Percentiles rank a stretch among this genome's conserved stretches.
Conservation (phyloP, 2,113 vertebrate species). For the Lutjanus erythropterus region DNA sequence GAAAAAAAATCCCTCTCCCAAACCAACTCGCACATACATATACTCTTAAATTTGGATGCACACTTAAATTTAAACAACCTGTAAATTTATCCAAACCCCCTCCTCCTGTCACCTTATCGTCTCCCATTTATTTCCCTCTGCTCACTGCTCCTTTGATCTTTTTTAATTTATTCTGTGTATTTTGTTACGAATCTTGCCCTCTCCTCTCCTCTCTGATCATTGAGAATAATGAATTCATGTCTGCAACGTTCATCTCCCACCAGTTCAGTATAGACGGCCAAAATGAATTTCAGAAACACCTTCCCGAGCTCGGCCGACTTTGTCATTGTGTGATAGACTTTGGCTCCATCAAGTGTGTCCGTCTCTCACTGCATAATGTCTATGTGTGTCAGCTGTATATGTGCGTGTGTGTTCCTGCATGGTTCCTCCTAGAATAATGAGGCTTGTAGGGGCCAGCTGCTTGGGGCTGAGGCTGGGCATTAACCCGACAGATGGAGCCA, state of each 20-base stretch:
- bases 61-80: not conserved
- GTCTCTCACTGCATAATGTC: slow-evolving; percentile 49
- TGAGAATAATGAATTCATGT: slow-evolving; percentile 67
- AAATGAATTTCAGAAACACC: slow-evolving; percentile 74
- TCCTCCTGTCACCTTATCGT: slow-evolving; percentile 10
- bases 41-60: not conserved
- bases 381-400: slow-evolving; percentile 34
- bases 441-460: slow-evolving; percentile 82
- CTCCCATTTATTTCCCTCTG: not conserved
- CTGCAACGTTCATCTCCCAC: slow-evolving; percentile 54
- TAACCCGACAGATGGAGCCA: slow-evolving; percentile 86
- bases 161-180: slow-evolving; percentile 14
- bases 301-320: slow-evolving; percentile 57
- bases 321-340: slow-evolving; percentile 68
- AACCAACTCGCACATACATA: slow-evolving; percentile 5
- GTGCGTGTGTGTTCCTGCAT: slow-evolving; percentile 32
- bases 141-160: slow-evolving; percentile 33
- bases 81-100: not conserved
- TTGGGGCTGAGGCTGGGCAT: slow-evolving; percentile 78
- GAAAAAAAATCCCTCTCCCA: not conserved
- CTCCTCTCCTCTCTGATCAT: slow-evolving; percentile 40
- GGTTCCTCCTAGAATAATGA: slow-evolving; percentile 76
- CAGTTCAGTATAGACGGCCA: slow-evolving; percentile 55
- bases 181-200: not conserved
- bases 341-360: slow-evolving; percentile 66